A percentile compares a stretch with the other conserved stretches of the same genome.
Conservation (phyloP, 2,888 invertebrate genomes). For the Ophioninae sp. region DNA sequence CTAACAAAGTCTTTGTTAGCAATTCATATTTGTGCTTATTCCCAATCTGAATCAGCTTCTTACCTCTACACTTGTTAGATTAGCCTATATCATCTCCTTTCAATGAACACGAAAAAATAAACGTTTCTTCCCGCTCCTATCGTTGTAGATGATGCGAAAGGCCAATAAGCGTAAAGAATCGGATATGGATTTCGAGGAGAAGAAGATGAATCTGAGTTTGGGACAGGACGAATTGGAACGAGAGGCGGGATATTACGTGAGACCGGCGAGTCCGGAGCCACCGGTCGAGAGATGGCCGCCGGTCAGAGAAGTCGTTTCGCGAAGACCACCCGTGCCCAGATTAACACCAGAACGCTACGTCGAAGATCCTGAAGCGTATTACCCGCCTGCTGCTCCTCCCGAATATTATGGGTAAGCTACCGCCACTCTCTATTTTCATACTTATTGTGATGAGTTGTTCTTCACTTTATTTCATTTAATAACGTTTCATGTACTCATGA, state of each 20-base stretch:
- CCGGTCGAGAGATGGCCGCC: slow-evolving; percentile 78
- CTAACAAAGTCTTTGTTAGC: too few species aligned
- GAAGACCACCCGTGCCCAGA: slow-evolving; percentile 75
- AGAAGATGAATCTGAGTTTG: slow-evolving; percentile 94
- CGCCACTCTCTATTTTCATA: not conserved
- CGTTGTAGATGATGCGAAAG: slow-evolving; percentile 88
- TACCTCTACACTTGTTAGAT: too few species aligned
- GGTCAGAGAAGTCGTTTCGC: slow-evolving; percentile 71
- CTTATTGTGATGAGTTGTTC: not conserved
- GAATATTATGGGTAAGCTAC: slow-evolving; percentile 77
- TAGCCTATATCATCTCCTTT: too few species aligned
- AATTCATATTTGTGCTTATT: too few species aligned
- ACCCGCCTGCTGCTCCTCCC: slow-evolving; percentile 73
- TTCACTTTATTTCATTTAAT: not conserved
- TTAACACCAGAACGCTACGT: slow-evolving; percentile 76
- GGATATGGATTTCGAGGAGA: slow-evolving; percentile 97
- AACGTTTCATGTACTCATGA: too few species aligned
- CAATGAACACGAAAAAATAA: too few species aligned
- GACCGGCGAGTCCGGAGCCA: slow-evolving; percentile 86
- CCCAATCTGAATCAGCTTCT: too few species aligned
- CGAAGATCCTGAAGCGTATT: slow-evolving; percentile 78
- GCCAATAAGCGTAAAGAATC: slow-evolving; percentile 96
- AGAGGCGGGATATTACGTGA: slow-evolving; percentile 87
- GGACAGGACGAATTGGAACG: slow-evolving; percentile 89
- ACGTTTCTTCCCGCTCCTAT: too few species aligned